A percentile compares a stretch with the other conserved stretches of the same genome.
Conservation (phyloP, 2,888 invertebrate genomes). For the Phrixothrix hirtus region DNA sequence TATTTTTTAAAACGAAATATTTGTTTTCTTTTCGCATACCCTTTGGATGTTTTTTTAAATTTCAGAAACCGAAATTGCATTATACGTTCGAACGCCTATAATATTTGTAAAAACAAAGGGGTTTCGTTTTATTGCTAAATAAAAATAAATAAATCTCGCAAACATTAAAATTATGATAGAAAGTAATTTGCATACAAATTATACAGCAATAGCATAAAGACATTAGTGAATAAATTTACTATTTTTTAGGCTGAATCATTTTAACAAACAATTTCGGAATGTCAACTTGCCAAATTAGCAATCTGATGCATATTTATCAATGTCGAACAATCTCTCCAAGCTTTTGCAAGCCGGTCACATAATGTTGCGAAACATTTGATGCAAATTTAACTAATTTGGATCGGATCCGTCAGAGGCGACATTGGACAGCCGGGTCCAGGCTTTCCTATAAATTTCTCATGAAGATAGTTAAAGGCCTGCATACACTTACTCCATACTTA, state of each 20-base stretch:
- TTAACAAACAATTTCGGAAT: too few relatives aligned
- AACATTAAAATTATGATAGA: too few relatives aligned
- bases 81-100: background rate
- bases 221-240: too few relatives aligned
- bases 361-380: slow-evolving; percentile 45
- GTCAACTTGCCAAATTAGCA: slow-evolving; percentile 29
- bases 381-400: slow-evolving; percentile 51
- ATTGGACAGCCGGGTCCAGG: slow-evolving; percentile 40
- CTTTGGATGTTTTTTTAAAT: slow-evolving; percentile 13
- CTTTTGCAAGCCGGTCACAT: slow-evolving; percentile 37
- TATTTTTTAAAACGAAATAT: too few relatives aligned
- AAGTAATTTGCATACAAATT: too few relatives aligned
- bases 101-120: slow-evolving; percentile 10
- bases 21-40: too few relatives aligned
- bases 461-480: slow-evolving; percentile 13
- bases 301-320: slow-evolving; percentile 43
- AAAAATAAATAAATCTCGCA: too few relatives aligned
- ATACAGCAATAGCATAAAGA: too few relatives aligned
- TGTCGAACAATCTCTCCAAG: slow-evolving; percentile 36
- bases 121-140: too few relatives aligned
- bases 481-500: too few relatives aligned
- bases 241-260: too few relatives aligned
- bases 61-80: slow-evolving; percentile 1
- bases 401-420: slow-evolving; percentile 44
- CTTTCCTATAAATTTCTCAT: slow-evolving; percentile 26